Percentiles rank a stretch among this genome's conserved stretches.
These are phyloP conservation scores for Hirudinaria manillensis DNA, from an alignment of 2,888 invertebrate genomes.

Conservation along the genomic window DNA sequence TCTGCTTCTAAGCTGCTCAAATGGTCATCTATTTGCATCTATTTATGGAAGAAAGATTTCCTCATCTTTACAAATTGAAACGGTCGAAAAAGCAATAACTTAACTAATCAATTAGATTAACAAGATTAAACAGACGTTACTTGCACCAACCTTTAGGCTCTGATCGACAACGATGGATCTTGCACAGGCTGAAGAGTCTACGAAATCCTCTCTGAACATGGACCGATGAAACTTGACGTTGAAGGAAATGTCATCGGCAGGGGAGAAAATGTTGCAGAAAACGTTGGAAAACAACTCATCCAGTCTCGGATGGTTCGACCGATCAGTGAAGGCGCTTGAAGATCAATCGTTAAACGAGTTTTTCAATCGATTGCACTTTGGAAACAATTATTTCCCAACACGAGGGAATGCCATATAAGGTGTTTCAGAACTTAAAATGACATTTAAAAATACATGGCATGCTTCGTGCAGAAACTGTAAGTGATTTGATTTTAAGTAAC, in stretches of 20 bases:
- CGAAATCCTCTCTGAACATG: not conserved
- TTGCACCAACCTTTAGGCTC: too few relatives aligned
- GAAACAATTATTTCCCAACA: too few relatives aligned
- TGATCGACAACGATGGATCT: not conserved
- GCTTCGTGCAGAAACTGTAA: too few relatives aligned
- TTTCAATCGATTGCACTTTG: too few relatives aligned
- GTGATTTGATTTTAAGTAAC: too few relatives aligned
- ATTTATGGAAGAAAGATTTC: not conserved
- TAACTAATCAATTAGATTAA: conserved; percentile 8
- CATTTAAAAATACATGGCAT: too few relatives aligned
- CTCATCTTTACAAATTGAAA: not conserved
- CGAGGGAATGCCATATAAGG: too few relatives aligned
- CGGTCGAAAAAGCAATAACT: too few relatives aligned
- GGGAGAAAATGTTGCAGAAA: not conserved
- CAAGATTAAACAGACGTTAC: too few relatives aligned
- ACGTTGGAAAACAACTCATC: conserved; percentile 8
- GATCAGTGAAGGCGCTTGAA: not conserved
- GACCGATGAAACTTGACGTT: not conserved
- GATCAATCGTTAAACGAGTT: too few relatives aligned
- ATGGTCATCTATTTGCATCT: conserved; percentile 2
- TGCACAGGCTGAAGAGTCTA: not conserved
- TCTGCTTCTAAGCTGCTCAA: not conserved
- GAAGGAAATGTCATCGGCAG: not conserved
- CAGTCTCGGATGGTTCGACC: not conserved
- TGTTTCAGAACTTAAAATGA: too few relatives aligned